Evolutionary conservation across 2,113 vertebrate genomes (phyloP).

Genomic region (Tragelaphus strepsiceros): DNA sequence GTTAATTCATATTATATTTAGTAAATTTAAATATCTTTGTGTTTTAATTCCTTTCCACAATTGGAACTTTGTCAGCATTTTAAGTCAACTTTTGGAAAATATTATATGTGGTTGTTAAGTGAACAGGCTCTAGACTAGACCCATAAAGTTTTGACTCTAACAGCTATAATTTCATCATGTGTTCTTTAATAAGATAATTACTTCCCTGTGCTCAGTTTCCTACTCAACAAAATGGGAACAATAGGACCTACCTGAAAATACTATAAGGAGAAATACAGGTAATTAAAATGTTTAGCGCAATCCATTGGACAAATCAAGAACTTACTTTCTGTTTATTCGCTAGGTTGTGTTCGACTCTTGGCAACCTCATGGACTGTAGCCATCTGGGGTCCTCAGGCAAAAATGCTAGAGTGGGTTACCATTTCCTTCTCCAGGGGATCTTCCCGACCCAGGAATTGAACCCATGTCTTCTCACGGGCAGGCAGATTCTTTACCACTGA

Average conservation of each 20-base stretch:
- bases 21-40: slow-evolving; percentile 5
- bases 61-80: neutral
- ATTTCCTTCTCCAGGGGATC: neutral
- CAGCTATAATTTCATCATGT: neutral
- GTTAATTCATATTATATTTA: slow-evolving; percentile 7
- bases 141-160: neutral
- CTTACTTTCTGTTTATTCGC: neutral
- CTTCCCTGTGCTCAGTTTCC: neutral
- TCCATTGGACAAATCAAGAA: neutral
- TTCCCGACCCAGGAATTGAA: neutral
- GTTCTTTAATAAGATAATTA: neutral
- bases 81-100: neutral
- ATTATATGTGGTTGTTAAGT: neutral
- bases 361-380: neutral
- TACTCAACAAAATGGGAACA: neutral
- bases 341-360: neutral
- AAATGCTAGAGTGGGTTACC: neutral
- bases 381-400: neutral
- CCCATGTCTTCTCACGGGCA: neutral
- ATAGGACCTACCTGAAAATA: neutral
- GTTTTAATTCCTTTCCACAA: neutral
- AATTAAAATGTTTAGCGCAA: neutral
- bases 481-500: neutral
- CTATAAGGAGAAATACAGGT: neutral
- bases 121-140: neutral